Conservation (phyloP, 2,113 vertebrate species). For the Progne subis region DNA sequence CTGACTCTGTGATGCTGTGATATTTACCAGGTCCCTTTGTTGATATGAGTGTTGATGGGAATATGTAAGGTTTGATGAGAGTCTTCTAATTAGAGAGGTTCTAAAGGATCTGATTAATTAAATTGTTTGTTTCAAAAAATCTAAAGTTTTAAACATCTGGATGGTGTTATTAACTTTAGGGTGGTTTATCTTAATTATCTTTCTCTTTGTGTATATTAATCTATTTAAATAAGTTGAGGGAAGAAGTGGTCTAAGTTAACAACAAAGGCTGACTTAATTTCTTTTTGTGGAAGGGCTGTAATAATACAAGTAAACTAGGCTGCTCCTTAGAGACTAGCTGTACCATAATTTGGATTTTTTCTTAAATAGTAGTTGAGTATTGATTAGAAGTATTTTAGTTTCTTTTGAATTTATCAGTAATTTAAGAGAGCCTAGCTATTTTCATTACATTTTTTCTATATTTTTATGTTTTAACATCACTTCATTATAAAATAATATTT, state of each 20-base stretch:
- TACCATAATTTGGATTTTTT: not conserved
- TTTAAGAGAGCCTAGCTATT: not conserved
- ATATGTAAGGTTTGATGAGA: not conserved
- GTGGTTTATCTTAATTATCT: not conserved
- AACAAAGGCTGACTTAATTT: not conserved
- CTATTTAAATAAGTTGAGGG: not conserved
- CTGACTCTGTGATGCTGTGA: too few relatives aligned
- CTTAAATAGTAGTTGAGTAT: conserved; percentile 14
- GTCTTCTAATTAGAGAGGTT: conserved; percentile 2
- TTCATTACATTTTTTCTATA: not conserved
- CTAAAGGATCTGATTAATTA: not conserved
- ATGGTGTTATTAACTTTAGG: not conserved
- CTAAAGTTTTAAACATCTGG: not conserved
- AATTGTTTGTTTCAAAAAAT: conserved; percentile 11
- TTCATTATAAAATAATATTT: not conserved
- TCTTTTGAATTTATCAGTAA: not conserved
- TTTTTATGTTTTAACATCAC: not conserved
- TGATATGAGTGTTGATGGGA: not conserved
- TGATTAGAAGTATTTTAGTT: not conserved
- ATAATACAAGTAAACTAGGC: not conserved
- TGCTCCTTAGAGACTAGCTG: not conserved
- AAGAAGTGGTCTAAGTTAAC: not conserved
- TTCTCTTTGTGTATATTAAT: not conserved
- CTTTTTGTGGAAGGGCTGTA: not conserved
- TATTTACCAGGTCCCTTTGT: not conserved